Conservation (phyloP, 2,797 vertebrate genomes). For the Pyrocephalus nanus region DNA sequence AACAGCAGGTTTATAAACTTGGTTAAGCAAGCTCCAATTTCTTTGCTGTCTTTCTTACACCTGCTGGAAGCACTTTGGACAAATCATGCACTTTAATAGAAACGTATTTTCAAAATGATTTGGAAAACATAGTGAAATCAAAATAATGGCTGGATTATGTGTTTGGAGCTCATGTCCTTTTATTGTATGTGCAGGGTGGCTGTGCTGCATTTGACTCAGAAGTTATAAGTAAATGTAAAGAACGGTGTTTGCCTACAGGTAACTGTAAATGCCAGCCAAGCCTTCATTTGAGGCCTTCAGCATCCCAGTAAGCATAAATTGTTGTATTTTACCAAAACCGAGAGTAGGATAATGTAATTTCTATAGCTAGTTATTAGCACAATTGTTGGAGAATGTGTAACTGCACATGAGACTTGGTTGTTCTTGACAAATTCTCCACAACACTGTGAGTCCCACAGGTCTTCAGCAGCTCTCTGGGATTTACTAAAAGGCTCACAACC, state of each 20-base stretch:
- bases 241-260: background rate
- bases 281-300: background rate
- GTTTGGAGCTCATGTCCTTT: background rate
- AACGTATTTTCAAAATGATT: background rate
- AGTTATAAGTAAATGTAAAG: background rate
- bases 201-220: background rate
- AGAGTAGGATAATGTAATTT: background rate
- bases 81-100: slow-evolving; percentile 4
- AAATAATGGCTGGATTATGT: slow-evolving; percentile 11
- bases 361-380: background rate
- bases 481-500: background rate
- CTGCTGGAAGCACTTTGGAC: background rate
- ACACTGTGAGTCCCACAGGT: background rate
- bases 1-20: slow-evolving; percentile 53
- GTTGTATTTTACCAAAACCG: background rate
- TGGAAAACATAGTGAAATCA: background rate
- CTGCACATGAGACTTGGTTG: background rate
- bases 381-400: background rate
- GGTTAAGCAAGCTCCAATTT: slow-evolving; percentile 30
- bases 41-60: slow-evolving; percentile 20
- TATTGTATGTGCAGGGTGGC: background rate
- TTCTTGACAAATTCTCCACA: background rate
- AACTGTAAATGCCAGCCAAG: background rate
- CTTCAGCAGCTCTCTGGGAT: background rate
- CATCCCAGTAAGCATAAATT: background rate